Evolutionary conservation across 2,113 vertebrate species (phyloP), one percentile per base, ranked within the genome.

Genomic region (Nesogale talazaci): DNA sequence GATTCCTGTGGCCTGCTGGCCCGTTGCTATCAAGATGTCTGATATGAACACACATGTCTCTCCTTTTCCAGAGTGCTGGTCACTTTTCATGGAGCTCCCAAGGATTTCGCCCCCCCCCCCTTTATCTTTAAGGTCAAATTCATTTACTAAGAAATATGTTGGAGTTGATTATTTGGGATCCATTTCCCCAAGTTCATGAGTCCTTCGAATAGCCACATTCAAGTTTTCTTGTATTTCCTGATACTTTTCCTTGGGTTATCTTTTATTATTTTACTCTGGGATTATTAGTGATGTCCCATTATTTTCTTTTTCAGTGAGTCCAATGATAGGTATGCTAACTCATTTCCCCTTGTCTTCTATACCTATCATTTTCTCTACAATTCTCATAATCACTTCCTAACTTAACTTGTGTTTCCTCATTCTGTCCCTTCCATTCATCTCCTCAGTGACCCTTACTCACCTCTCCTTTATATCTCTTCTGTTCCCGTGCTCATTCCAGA

Each of bases 161-260:
- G 22, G 14, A 80, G 20, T 22, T 81, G 31, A 46, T 7, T 31
- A 57, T 67, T 61, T 3, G 7, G 6, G 36, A 36, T 52, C 8
- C 6, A 0, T 86, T 81, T 85, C 46, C 38, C 90, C 16, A 56
- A 52, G 84, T 67, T 8, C 14, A 4, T 16, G 25, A 22, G 11
- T 25, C 1, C 25, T 70, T 38, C 23, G 17, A 74, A 56, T 74
- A 57, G 42, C 12, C 63, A 83, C 29, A 42, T 29, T 79, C 38
- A 83, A 83, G 40, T 38, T 38, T 78, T 23, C 23, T 86, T 90
- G 67, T 42, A 88, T 40, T 83, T 84, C 85, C 46, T 81, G 56
- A 75, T 80, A 57, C 31, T 84, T 57, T 88, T 19, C 34, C 34
- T 88, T 85, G 4, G 31, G 59, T 63, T 78, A 17, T 83, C 38